Evolutionary conservation across 2,797 vertebrate genomes (phyloP), one percentile per base, ranked within the genome.

Genomic region (Propithecus deckenii): DNA sequence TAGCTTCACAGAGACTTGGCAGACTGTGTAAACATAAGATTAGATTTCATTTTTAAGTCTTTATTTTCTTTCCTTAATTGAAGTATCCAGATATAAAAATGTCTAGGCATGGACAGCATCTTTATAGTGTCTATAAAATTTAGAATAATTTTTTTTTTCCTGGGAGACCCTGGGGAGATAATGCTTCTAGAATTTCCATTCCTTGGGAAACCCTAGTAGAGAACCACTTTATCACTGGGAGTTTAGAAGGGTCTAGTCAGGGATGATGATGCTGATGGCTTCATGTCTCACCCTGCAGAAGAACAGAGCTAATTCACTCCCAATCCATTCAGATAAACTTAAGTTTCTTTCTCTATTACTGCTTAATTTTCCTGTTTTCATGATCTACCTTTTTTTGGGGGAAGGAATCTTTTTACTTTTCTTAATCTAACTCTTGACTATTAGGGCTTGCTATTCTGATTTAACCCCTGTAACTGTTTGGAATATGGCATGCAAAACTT

Each of bases 11-110:
- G 94, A 98, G 95, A 97, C 41, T 35, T 87, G 95, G n/a, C 46
- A 95, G 81, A 94, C 74, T 88, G 38, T 85, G 74, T 96, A 98
- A 97, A 76, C 94, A 35, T 96, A 97, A 98, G 63, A 93, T 71
- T 67, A 75, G 50, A 67, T 95, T 93, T 81, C 67, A 72, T 97
- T 91, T 32, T 52, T 96, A 89, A 81, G 5, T 84, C 84, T 94
- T 91, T 72, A 83, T 90, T 74, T 90, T 74, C 93, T n/a, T 81
- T 98, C 74, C 89, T 46, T 79, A 97, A 93, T 80, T 89, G 18
- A 98, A 79, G 10, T 80, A 95, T 97, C 89, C 57, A 95, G 67
- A 94, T 93, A 96, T 96, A 81, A 96, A 97, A 97, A 63, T 89
- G 57, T 92, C 90, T 96, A 35, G 2, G 86, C 55, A 84, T 59